Base-by-base conservation (phyloP, 2,888 invertebrate genomes). In the Acrobasis repandana region DNA sequence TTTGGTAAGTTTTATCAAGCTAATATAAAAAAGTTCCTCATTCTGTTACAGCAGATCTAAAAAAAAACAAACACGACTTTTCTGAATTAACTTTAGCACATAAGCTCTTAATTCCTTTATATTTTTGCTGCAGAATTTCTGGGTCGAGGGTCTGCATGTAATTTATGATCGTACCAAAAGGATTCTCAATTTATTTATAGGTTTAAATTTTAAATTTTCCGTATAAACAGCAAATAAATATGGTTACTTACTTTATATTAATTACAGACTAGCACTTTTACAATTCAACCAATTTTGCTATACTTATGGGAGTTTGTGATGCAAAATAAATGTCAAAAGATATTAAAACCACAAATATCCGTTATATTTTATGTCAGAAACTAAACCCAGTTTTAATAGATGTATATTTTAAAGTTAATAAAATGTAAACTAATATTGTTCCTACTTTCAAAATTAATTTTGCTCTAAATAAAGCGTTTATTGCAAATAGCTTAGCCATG, bases 41-140 rank as follows among this genome's bases (percentile, higher is more conserved):
- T 43, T 14, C 43, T n/a, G 6, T 28, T 28, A 28, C 6, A 6
- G 2, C 0, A 28, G 28, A 43, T 43, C 43, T 43, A 43, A 43
- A 38, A 6, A 6, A 38, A 36, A 36, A 36, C 36, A 36, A 38
- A 11, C 43, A n/a, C 5, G 4, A 14, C 43, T n/a, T 43, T 43
- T 5, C 43, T 14, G n/a, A 43, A 43, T 43, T 43, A 43, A 43
- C 2, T 43, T 43, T 43, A 43, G 4, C 14, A 43, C 33, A 1
- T 28, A 50, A 50, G 9, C 50, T 20, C 20, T 50, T 50, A 50
- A 50, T 50, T 50, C 28, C 2, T 20, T 20, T 50, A 50, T 50
- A 20, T 50, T 20, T 50, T 50, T 14, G 50, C 48, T 20, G 16
- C 48, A 48, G 43, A 11, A 43, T 43, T 28, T 43, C n/a, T 43